Conservation (phyloP, 2,113 vertebrate genomes). For the Zootoca vivipara region DNA sequence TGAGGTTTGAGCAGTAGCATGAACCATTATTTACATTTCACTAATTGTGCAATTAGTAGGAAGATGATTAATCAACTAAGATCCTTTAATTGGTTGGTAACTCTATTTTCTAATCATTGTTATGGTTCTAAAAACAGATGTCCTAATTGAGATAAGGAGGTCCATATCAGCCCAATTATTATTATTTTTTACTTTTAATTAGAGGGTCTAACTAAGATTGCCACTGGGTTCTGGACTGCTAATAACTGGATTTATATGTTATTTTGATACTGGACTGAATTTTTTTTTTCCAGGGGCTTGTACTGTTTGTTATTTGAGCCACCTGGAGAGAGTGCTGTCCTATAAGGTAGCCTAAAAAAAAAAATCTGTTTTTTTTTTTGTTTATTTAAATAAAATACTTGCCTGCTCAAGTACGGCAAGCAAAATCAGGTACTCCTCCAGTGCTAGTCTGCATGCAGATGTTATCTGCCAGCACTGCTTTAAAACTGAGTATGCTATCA, state of each 20-base stretch:
- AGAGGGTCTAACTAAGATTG: not conserved
- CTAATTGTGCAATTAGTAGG: not conserved
- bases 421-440: not conserved
- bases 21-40: not conserved
- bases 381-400: not conserved
- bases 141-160: not conserved
- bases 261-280: not conserved
- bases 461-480: not conserved
- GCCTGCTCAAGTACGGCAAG: not conserved
- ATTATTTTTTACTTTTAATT: not conserved
- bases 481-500: too few species aligned
- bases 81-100: not conserved
- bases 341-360: too few species aligned
- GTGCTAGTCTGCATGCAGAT: not conserved
- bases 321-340: too few species aligned
- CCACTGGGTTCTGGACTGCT: not conserved
- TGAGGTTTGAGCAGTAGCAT: not conserved
- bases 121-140: not conserved
- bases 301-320: too few species aligned
- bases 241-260: not conserved
- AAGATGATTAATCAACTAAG: not conserved
- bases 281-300: not conserved
- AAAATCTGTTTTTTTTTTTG: too few species aligned
- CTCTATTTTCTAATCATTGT: not conserved
- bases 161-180: not conserved